Base-by-base conservation (phyloP, 2,888 invertebrate genomes). In the Aphidius colemani region DNA sequence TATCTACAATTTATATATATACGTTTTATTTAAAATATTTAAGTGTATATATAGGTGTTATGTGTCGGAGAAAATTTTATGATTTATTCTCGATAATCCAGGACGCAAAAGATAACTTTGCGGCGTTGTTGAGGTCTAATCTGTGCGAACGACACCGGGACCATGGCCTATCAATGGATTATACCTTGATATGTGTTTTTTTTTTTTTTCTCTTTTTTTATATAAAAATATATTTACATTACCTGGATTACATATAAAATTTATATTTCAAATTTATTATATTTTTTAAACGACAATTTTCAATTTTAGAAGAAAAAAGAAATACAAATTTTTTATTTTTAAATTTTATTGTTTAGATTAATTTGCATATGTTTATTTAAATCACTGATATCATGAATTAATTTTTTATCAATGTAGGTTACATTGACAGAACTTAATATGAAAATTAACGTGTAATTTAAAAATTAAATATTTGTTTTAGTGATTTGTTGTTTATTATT, bases 11-110 rank as follows among this genome's bases (percentile, higher is more conserved):
- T 18, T 18, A 1, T 18, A 18, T 18, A 18, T 30, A 30, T 30
- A 30, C 18, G 59, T 49, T 56, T 46, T 18, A 13, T 48, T 30
- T 30, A 30, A 30, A 30, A 30, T 30, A 30, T 30, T 30, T 30
- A 30, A 30, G 48, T 65, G 58, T 48, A 53, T 58, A 53, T 7
- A 59, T 7, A 30, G n/a, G 30, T 41, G 53, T 10, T 9, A 53
- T 59, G 46, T 57, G 60, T 62, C 51, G 61, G 77, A 75, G 74
- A 77, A 79, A 80, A 78, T 78, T 11, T 61, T 69, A 82, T 80
- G 82, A 82, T 82, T 82, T 82, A 82, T 81, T 80, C 78, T 78
- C 77, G 80, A 78, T 82, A 82, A 82, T 81, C 80, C 80, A 44
- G 40, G 66, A 49, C 59, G 45, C 10, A 46, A 53, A 66, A 68